phyloP scores from a whole-genome alignment of 2,888 invertebrate species.

The Argyra leucocephala region DNA sequence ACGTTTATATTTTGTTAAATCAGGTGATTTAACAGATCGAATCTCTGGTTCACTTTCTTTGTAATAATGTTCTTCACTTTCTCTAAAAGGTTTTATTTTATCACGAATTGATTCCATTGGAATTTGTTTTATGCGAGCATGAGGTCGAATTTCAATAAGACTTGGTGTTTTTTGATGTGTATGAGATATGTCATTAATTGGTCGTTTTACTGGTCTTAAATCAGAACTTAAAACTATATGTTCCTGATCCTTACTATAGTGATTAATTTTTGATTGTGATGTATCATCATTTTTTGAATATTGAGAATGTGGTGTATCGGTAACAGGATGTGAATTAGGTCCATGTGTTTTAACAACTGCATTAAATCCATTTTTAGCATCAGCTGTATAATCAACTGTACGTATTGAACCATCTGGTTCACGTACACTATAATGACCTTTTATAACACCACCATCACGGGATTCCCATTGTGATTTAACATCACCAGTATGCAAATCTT shows the following conservation, averaged over 20 bases:
- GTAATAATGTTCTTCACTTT: conserved; percentile 34
- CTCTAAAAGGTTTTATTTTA: conserved; percentile 31
- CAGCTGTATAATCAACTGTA: conserved; percentile 50
- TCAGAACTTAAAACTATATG: conserved; percentile 42
- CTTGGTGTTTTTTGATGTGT: conserved; percentile 38
- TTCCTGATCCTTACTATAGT: conserved; percentile 42
- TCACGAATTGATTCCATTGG: conserved; percentile 37
- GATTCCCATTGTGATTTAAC: conserved; percentile 52
- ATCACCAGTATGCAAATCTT: conserved; percentile 50
- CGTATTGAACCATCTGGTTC: conserved; percentile 57
- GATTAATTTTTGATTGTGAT: conserved; percentile 44
- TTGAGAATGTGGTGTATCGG: conserved; percentile 34
- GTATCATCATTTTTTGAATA: conserved; percentile 32
- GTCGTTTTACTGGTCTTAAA: conserved; percentile 33
- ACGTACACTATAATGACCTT: conserved; percentile 54
- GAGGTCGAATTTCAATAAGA: conserved; percentile 38
- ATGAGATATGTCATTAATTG: conserved; percentile 37
- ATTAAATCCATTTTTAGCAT: conserved; percentile 48
- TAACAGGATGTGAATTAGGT: conserved; percentile 41
- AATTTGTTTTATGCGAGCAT: conserved; percentile 38
- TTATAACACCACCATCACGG: conserved; percentile 47
- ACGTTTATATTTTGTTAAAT: conserved; percentile 24
- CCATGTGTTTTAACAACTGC: conserved; percentile 47
- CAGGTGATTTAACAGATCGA: conserved; percentile 26
- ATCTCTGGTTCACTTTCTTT: conserved; percentile 21